Conservation (phyloP, 2,113 vertebrate species). For the Naja naja region DNA sequence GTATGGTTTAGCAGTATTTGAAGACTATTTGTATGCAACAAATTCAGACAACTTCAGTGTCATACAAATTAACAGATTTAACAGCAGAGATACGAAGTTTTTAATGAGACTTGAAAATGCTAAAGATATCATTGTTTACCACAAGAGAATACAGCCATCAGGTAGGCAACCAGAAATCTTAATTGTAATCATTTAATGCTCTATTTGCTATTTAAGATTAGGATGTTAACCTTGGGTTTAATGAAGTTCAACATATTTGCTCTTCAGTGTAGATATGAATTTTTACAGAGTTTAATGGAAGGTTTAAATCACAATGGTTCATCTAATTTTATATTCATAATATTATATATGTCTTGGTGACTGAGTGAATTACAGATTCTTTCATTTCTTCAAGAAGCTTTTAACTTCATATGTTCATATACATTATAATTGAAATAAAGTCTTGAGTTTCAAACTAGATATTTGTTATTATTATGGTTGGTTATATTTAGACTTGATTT, state of each 20-base stretch:
- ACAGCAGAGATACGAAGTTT: slow-evolving; percentile 76
- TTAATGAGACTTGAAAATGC: slow-evolving; percentile 78
- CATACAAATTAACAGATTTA: slow-evolving; percentile 88
- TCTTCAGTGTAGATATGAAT: not conserved
- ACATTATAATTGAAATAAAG: not conserved
- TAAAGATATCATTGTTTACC: slow-evolving; percentile 81
- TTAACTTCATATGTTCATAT: not conserved
- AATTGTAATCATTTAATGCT: not conserved
- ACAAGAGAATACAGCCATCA: slow-evolving; percentile 87
- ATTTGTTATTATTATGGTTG: not conserved
- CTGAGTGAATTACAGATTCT: not conserved
- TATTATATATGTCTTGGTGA: not conserved
- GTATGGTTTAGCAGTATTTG: slow-evolving; percentile 87
- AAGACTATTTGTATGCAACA: slow-evolving; percentile 89
- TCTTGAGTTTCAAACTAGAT: not conserved
- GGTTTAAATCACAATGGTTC: not conserved
- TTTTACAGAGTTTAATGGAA: not conserved
- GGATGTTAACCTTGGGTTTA: not conserved
- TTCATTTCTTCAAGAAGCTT: not conserved
- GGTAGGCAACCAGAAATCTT: slow-evolving; percentile 70
- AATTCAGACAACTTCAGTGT: slow-evolving; percentile 78
- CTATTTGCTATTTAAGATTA: not conserved
- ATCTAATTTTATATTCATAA: not conserved
- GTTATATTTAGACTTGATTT: not conserved
- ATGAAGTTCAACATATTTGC: too few relatives aligned